A percentile compares a stretch with the other conserved stretches of the same genome.
Evolutionary conservation across 2,888 invertebrate genomes (phyloP).

Genomic region (Drosophila kambysellisi): DNA sequence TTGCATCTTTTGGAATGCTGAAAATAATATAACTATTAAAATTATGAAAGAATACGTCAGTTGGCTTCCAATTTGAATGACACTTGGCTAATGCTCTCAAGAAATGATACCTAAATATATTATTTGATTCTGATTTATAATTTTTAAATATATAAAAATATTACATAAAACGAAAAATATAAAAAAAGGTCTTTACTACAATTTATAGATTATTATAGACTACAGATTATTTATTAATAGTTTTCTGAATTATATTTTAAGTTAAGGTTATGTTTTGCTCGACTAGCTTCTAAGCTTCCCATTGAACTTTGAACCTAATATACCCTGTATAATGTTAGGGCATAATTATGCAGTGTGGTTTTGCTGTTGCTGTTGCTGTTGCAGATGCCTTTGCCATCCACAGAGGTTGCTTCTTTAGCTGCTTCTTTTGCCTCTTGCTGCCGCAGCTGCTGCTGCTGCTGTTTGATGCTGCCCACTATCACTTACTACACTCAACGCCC

Average conservation of each 20-base stretch:
- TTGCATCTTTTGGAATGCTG: conserved; percentile 49
- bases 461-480: conserved; percentile 73
- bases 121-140: not conserved
- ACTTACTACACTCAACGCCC: conserved; percentile 80
- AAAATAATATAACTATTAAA: conserved; percentile 82
- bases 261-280: not conserved
- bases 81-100: conserved; percentile 34
- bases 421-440: conserved; percentile 20
- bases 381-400: conserved; percentile 21
- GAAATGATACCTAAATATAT: not conserved
- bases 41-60: conserved; percentile 41
- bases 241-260: not conserved
- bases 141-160: too few species aligned
- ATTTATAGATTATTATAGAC: too few species aligned
- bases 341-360: conserved; percentile 64
- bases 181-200: too few species aligned
- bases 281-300: too few species aligned
- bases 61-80: not conserved
- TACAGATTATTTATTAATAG: too few species aligned
- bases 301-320: not conserved
- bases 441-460: conserved; percentile 18
- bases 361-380: conserved; percentile 9
- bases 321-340: conserved; percentile 36
- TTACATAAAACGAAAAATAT: too few species aligned
- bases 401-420: conserved; percentile 1